These are phyloP conservation scores for Rhopilema esculentum DNA, from an alignment of 30 jellyfish, hydroid and myxozoan genomes.

Conservation along the genomic window DNA sequence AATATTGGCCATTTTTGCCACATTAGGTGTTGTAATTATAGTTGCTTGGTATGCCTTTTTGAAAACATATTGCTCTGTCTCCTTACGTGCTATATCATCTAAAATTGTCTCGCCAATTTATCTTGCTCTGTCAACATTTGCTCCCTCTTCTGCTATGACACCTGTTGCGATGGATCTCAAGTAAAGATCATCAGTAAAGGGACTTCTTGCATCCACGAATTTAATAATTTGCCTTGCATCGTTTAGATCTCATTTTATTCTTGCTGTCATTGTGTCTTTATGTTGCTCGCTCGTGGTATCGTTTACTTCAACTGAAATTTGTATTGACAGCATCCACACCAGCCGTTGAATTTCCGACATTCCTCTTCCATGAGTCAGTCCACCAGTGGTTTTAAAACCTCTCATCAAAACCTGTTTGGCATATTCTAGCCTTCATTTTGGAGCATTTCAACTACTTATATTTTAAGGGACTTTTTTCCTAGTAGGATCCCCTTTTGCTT, in stretches of 20 bases:
- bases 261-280: conserved; percentile 31
- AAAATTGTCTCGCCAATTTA: too few relatives aligned
- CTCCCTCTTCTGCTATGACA: too few relatives aligned
- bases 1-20: too few relatives aligned
- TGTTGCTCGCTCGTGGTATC: conserved; percentile 59
- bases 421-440: conserved; percentile 2
- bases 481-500: neutral
- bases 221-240: neutral
- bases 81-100: too few relatives aligned
- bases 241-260: conserved; percentile 15
- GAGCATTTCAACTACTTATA: conserved; percentile 15
- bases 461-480: conserved; percentile 15
- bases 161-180: too few relatives aligned
- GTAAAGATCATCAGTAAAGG: too few relatives aligned
- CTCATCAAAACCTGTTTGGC: conserved; percentile 23
- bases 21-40: too few relatives aligned
- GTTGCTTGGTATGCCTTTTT: too few relatives aligned
- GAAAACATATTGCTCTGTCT: too few relatives aligned
- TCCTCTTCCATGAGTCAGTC: conserved; percentile 57
- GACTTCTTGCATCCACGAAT: too few relatives aligned
- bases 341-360: conserved; percentile 34
- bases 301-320: conserved; percentile 15
- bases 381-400: conserved; percentile 58
- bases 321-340: conserved; percentile 53
- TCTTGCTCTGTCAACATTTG: too few relatives aligned